phyloP scores from a whole-genome alignment of 2,113 vertebrate species.

The Lethenteron camtschaticum region DNA sequence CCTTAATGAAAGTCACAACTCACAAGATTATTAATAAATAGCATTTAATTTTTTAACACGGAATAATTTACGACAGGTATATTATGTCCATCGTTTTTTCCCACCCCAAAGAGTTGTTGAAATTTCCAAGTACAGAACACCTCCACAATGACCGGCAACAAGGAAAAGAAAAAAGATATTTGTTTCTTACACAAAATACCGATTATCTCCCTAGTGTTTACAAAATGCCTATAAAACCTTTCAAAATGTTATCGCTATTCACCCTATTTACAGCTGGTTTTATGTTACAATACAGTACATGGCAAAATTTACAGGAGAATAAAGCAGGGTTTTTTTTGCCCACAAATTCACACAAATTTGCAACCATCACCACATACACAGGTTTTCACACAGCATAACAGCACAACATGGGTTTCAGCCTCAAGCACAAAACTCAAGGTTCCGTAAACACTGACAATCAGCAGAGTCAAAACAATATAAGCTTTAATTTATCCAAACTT shows the following conservation, averaged over 20 bases:
- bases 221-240: conserved; percentile 80
- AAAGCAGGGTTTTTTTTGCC: conserved; percentile 32
- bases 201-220: conserved; percentile 63
- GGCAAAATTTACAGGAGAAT: conserved; percentile 60
- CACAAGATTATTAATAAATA: conserved; percentile 10
- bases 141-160: conserved; percentile 42
- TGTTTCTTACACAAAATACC: conserved; percentile 86
- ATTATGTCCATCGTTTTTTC: conserved; percentile 54
- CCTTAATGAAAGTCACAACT: no score
- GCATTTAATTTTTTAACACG: conserved; percentile 82
- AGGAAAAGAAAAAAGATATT: conserved; percentile 45
- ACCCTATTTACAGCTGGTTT: conserved; percentile 63
- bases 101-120: conserved; percentile 22
- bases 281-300: conserved; percentile 70
- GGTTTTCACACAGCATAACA: conserved; percentile 7
- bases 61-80: conserved; percentile 99
- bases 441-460: not conserved
- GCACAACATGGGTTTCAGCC: conserved; percentile 4
- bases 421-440: not conserved
- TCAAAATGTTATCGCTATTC: conserved; percentile 72
- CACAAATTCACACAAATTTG: conserved; percentile 9
- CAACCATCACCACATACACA: conserved; percentile 11
- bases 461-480: not conserved
- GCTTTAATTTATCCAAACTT: not conserved
- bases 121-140: conserved; percentile 30